Evolutionary conservation across 1,140 invertebrate genomes (phyloP).

Genomic region (Riptortus pedestris): DNA sequence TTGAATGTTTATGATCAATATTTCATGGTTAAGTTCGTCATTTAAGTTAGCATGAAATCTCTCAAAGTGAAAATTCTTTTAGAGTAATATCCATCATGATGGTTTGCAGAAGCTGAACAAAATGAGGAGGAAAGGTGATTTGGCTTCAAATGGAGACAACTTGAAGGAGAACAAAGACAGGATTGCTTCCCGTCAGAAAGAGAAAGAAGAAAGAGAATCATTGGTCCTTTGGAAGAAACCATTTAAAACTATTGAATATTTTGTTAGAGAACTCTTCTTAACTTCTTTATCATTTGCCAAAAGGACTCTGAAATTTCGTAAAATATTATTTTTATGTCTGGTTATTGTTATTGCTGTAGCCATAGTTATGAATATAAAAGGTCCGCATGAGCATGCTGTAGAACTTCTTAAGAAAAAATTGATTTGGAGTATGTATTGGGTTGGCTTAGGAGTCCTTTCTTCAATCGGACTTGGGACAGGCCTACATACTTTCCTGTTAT

Average conservation of each 20-base stretch:
- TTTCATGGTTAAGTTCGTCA: not conserved
- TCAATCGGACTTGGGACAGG: constrained; percentile 96
- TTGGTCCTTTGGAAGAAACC: constrained; percentile 82
- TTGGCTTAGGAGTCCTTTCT: constrained; percentile 87
- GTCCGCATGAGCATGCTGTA: constrained; percentile 48
- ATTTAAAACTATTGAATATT: constrained; percentile 72
- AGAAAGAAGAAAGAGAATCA: constrained; percentile 44
- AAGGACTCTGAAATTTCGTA: constrained; percentile 36
- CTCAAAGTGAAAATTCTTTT: not conserved
- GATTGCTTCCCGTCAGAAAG: constrained; percentile 35
- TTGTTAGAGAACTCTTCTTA: constrained; percentile 51
- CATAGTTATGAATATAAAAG: constrained; percentile 42
- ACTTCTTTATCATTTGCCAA: constrained; percentile 20
- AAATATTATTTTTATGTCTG: constrained; percentile 36
- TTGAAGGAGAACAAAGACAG: constrained; percentile 3
- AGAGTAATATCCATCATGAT: constrained; percentile 11
- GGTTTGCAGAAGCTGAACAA: constrained; percentile 25
- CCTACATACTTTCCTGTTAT: constrained; percentile 95
- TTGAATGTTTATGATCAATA: not conserved
- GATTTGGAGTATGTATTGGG: constrained; percentile 84
- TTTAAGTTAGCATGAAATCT: not conserved
- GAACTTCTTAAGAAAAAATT: constrained; percentile 41
- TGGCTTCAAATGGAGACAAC: constrained; percentile 20
- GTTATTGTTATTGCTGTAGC: constrained; percentile 37
- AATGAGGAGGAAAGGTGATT: constrained; percentile 25